Percentiles rank a stretch among this genome's conserved stretches.
Conservation (phyloP, 2,888 invertebrate genomes). For the Drosophila lutescens region DNA sequence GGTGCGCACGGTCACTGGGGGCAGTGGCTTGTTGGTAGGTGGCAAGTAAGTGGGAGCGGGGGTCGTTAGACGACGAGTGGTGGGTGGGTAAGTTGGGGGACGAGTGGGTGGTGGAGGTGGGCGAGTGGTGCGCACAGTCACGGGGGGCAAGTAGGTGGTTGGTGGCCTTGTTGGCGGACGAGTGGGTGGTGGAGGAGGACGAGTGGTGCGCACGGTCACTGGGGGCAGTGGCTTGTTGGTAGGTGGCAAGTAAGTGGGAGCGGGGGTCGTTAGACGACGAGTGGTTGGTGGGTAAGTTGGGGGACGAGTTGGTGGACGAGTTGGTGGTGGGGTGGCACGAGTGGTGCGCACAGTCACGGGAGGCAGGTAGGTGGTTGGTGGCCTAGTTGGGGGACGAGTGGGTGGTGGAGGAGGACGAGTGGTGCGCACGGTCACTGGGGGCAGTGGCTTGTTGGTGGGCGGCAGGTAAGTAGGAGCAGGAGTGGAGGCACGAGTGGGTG, state of each 20-base stretch:
- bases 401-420: conserved; percentile 48
- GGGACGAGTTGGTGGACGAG: conserved; percentile 26
- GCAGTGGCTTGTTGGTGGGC: not conserved
- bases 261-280: not conserved
- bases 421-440: conserved; percentile 26
- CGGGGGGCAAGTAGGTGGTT: conserved; percentile 40
- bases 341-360: conserved; percentile 34
- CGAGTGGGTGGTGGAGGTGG: conserved; percentile 48
- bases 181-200: conserved; percentile 45
- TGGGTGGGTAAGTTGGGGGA: conserved; percentile 20
- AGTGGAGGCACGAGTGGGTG: conserved; percentile 61
- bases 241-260: conserved; percentile 43
- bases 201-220: conserved; percentile 49
- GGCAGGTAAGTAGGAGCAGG: conserved; percentile 47
- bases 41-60: conserved; percentile 58
- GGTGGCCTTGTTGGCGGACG: conserved; percentile 60
- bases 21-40: conserved; percentile 39
- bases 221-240: conserved; percentile 55
- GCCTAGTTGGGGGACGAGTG: conserved; percentile 41
- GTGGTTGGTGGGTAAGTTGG: conserved; percentile 50
- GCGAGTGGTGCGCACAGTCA: conserved; percentile 25
- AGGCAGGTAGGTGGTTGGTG: conserved; percentile 34
- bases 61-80: conserved; percentile 22
- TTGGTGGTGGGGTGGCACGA: conserved; percentile 45
- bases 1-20: conserved; percentile 45